phyloP scores from a whole-genome alignment of 2,797 vertebrate genomes.

The Neosilurus hyrtlii region DNA sequence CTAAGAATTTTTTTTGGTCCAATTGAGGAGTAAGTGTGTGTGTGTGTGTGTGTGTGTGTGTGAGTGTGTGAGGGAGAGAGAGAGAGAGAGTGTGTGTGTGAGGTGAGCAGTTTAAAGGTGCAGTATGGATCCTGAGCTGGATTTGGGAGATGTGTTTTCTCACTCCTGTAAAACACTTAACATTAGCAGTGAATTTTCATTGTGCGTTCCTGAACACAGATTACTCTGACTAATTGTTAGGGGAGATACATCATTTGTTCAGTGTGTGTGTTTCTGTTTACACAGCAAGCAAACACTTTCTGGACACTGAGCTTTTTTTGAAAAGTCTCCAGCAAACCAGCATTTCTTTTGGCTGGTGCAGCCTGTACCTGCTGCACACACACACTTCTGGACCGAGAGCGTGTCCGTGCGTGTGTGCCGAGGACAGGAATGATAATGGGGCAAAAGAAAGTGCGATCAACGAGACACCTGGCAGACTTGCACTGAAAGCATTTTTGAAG shows the following conservation, averaged over 20 bases:
- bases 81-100: too few species aligned
- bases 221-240: neutral
- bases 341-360: neutral
- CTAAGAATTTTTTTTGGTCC: too few species aligned
- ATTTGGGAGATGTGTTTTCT: neutral
- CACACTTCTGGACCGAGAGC: neutral
- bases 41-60: neutral
- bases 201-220: neutral
- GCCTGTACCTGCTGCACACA: neutral
- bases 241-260: neutral
- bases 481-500: slow-evolving; percentile 3
- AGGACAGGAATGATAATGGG: slow-evolving; percentile 9
- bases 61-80: too few species aligned
- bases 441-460: neutral
- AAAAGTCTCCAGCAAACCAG: neutral
- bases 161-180: neutral
- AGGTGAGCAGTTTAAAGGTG: neutral
- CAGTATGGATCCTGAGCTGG: neutral
- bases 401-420: neutral
- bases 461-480: neutral
- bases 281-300: neutral
- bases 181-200: neutral
- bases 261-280: neutral
- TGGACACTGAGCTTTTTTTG: neutral
- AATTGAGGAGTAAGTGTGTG: too few species aligned